Base-by-base conservation (phyloP, 2,797 vertebrate species). In the Pseudomugil tenellus region DNA sequence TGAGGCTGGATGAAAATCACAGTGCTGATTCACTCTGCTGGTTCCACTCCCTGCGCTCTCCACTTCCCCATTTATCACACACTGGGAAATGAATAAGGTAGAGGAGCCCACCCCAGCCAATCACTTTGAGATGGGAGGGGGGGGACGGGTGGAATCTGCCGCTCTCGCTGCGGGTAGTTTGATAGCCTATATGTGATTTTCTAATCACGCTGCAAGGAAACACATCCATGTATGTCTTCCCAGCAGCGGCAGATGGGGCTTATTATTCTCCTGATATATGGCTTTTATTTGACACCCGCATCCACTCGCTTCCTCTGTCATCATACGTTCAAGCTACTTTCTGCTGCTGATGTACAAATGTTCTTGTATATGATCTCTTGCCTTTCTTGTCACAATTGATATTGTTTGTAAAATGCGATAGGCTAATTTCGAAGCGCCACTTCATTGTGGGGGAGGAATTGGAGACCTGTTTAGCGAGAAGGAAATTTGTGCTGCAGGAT, bases 391-490 rank as follows among this genome's bases (percentile, higher is more conserved):
- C 93, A 93, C 87, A 87, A 87, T 88, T 76, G 58, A 94, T 94
- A 89, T 83, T 83, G 86, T 89, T 82, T 74, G 56, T 72, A 75
- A 87, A 91, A 92, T 89, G 77, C 77, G 88, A 93, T 39, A 61
- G 77, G 89, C 88, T 92, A 77, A 94, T 94, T 94, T 93, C 85
- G 88, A 92, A 91, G 84, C 83, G 66, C 84, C 87, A 81, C 92
- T 91, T 93, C n/a, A n/a, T n/a, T 80, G 88, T 84, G 83, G 88
- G 84, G 37, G 37, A 87, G 84, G 37, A 4, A 67, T 66, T 75
- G 84, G 82, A 90, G 89, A 91, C 79, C 79, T 83, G 84, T 90
- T 91, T 85, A 84, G 87, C 31, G 14, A 43, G 70, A 64, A 69
- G 82, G 14, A 59, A 74, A 81, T 76, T 76, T 82, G 79, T 76